Conservation (phyloP, 1,140 invertebrate species). For the Drosophila pachea region DNA sequence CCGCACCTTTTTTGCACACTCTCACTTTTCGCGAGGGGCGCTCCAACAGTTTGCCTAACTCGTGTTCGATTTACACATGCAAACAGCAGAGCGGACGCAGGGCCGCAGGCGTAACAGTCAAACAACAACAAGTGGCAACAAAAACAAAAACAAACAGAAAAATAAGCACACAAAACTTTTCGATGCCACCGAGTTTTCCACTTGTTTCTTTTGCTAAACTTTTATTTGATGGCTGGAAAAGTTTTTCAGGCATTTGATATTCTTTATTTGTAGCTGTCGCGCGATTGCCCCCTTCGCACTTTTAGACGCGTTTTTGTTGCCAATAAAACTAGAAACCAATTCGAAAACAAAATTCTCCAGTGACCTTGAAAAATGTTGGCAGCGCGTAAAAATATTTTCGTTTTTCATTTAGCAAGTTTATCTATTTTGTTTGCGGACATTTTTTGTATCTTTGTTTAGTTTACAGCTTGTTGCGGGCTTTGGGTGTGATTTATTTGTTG, state of each 20-base stretch:
- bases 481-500: constrained; percentile 55
- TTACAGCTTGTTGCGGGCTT: constrained; percentile 28
- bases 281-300: constrained; percentile 38
- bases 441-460: constrained; percentile 57
- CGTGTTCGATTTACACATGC: constrained; percentile 53
- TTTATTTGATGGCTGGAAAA: constrained; percentile 65
- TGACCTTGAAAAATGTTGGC: constrained; percentile 63
- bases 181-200: constrained; percentile 14
- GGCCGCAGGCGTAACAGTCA: constrained; percentile 11
- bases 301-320: constrained; percentile 56
- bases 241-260: constrained; percentile 27
- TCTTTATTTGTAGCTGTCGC: constrained; percentile 36
- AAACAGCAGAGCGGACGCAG: constrained; percentile 20
- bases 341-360: constrained; percentile 29
- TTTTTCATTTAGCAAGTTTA: constrained; percentile 39
- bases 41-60: constrained; percentile 61
- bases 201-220: constrained; percentile 62
- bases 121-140: constrained; percentile 16
- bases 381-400: constrained; percentile 26
- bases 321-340: constrained; percentile 61
- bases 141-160: constrained; percentile 3
- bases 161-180: constrained; percentile 36
- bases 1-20: constrained; percentile 42
- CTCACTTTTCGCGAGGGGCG: constrained; percentile 52
- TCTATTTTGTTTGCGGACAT: constrained; percentile 25